Base-by-base conservation (phyloP, 2,888 invertebrate species). In the Tetramorium bicarinatum region DNA sequence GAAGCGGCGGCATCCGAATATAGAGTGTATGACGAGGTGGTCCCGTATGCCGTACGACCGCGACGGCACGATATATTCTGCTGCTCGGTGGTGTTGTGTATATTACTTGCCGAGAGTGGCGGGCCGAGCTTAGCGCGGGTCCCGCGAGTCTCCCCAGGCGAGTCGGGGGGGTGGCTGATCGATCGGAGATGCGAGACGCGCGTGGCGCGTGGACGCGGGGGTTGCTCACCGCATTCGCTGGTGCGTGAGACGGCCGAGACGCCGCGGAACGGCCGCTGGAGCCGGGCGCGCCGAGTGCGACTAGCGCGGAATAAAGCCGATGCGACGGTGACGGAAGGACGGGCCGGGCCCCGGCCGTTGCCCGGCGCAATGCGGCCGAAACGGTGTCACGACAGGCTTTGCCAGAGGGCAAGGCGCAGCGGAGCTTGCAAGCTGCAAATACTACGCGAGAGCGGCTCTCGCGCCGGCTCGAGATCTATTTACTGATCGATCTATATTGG, bases 401-500 rank as follows among this genome's bases (percentile, higher is more conserved):
- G 94, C 94, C 94, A 94, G 93, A 92, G 89, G 85, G 72, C 90
- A 21, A 89, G 92, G 92, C 91, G 86, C 86, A 85, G 87, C 85
- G 83, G 82, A 67, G 83, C 89, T 88, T 84, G 82, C 77, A 85
- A 87, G 89, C 89, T 87, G 91, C 92, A 93, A 92, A 93, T 92
- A 92, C 92, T 71, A 89, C 86, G 15, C 64, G 64, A 66, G 66
- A 83, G 87, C 77, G 21, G 41, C n/a, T 85, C 85, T 67, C 77
- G 85, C 80, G 76, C 79, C 86, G 34, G 15, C 82, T 82, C 69
- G 93, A 91, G 92, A 92, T 94, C 94, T 94, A 94, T 94, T 94
- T 94, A 92, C 94, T 94, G 93, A 94, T 94, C 93, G 93, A 94
- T 95, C 94, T 94, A 95, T 94, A 80, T 95, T 95, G 90, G 93